A percentile compares a stretch with the other conserved stretches of the same genome.
phyloP scores from a whole-genome alignment of 2,113 vertebrate species.

The Cebus imitator region DNA sequence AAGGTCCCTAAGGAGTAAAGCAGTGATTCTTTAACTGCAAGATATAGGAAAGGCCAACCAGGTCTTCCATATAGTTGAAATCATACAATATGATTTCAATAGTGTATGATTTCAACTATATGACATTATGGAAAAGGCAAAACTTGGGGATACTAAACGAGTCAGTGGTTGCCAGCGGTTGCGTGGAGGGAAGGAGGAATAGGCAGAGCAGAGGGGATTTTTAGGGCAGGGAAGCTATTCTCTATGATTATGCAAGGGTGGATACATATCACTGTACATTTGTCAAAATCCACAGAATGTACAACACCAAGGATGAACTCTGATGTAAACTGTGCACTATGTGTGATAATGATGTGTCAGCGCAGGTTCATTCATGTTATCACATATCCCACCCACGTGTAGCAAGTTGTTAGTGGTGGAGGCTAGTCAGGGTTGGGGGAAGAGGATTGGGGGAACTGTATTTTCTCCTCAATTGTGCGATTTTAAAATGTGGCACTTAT shows the following conservation, averaged over 20 bases:
- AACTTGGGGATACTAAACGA: background rate
- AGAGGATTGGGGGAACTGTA: background rate
- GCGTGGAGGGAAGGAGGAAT: background rate
- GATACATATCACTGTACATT: background rate
- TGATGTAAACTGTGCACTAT: background rate
- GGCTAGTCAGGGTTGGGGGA: background rate
- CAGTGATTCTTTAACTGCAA: background rate
- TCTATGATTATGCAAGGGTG: background rate
- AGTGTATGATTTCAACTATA: background rate
- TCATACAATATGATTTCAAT: background rate
- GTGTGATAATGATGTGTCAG: background rate
- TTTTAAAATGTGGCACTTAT: background rate
- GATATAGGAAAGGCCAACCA: background rate
- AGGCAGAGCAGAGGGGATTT: background rate
- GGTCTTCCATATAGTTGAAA: too few species aligned
- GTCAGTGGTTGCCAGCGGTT: background rate
- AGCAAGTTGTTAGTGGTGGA: background rate
- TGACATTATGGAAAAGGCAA: background rate
- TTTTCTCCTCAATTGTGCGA: background rate
- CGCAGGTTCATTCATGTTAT: background rate
- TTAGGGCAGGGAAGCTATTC: background rate
- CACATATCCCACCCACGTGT: background rate
- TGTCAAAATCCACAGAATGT: background rate
- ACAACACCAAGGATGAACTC: background rate
- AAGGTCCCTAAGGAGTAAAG: background rate